Evolutionary conservation across 2,888 invertebrate genomes (phyloP), one percentile per base, ranked within the genome.

Genomic region (Ennomos quercinarius): DNA sequence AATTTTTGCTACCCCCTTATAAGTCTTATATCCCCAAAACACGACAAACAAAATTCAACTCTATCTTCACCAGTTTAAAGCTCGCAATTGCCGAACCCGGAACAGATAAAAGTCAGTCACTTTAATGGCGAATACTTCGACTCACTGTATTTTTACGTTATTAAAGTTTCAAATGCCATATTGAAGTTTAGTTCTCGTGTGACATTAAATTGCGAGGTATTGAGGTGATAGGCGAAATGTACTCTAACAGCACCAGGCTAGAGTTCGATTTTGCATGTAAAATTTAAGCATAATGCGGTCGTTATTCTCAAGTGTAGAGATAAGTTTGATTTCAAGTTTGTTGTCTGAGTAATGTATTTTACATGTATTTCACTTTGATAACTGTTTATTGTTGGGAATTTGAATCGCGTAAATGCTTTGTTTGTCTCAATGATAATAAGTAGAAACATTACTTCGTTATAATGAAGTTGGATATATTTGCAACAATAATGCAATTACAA

Each of bases 161-260:
- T 68, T 68, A 68, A 70, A 71, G 62, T 70, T 67, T 68, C 61
- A 64, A 71, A 68, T 63, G 63, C 61, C 60, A 58, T 58, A 61
- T 64, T 61, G 64, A 67, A 70, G 64, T 67, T 67, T 57, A 60
- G 63, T 63, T 61, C 66, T 62, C 64, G 63, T 56, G 62, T 62
- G 65, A 65, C 62, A 51, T 58, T 65, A 63, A 69, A 63, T 56
- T 65, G 64, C 57, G 63, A 49, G 12, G 49, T 59, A 45, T 47
- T 51, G 60, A 55, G 13, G 37, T 40, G 42, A 48, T 50, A 5
- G 27, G 12, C 34, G 39, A 56, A 61, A 40, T 13, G 40, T 43
- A 10, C 46, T 56, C 36, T 61, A 56, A 47, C 36, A 35, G 12
- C 10, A 10, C 13, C 1, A 1, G 0, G 13, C n/a, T 56, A 44